Conservation (phyloP, 2,888 invertebrate species). For the Drosophila sordidapex region DNA sequence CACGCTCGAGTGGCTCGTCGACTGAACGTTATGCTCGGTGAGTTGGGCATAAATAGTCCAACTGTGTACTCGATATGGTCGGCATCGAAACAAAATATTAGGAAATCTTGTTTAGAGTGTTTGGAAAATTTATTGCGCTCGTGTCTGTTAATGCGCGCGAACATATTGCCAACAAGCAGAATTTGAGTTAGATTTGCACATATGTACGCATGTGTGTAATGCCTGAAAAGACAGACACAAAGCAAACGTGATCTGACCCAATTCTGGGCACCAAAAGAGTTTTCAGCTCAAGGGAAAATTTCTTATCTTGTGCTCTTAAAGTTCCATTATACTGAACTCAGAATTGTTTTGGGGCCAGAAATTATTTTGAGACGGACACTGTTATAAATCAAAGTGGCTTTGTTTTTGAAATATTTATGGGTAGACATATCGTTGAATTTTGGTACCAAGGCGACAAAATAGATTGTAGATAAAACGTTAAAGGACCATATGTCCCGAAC, state of each 20-base stretch:
- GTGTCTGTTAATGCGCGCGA: constrained; percentile 59
- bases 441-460: background rate
- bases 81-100: constrained; percentile 61
- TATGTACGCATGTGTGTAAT: constrained; percentile 4
- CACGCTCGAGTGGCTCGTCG: constrained; percentile 53
- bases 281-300: constrained; percentile 1
- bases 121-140: constrained; percentile 65
- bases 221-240: background rate
- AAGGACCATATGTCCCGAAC: background rate
- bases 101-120: constrained; percentile 66
- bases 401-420: constrained; percentile 5
- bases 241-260: constrained; percentile 15
- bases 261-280: constrained; percentile 17
- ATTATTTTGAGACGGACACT: constrained; percentile 4
- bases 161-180: constrained; percentile 56
- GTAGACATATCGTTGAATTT: background rate
- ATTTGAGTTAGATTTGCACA: constrained; percentile 40
- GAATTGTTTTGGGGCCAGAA: background rate
- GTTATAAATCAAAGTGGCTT: constrained; percentile 19
- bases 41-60: constrained; percentile 39
- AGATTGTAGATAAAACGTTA: background rate
- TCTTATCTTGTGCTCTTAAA: constrained; percentile 10
- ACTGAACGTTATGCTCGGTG: constrained; percentile 20
- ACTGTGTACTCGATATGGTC: constrained; percentile 21
- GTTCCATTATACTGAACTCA: constrained; percentile 8